These are phyloP conservation scores for Dicranocentrus wangi DNA, from an alignment of 2,888 invertebrate genomes.

Conservation along the genomic window DNA sequence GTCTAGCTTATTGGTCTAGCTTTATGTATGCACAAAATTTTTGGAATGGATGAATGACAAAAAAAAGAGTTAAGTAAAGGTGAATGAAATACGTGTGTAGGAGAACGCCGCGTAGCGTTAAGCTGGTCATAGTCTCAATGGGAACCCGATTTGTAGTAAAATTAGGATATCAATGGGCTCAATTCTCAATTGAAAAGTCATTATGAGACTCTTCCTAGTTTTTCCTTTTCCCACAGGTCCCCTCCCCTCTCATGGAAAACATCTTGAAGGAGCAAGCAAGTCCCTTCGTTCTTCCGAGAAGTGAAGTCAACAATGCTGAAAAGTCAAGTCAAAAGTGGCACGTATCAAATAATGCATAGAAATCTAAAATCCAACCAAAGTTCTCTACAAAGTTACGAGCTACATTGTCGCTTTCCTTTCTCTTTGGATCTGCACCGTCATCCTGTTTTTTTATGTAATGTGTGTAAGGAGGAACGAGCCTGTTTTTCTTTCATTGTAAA, in stretches of 20 bases:
- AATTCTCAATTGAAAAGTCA: slow-evolving; percentile 25
- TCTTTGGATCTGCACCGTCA: slow-evolving; percentile 43
- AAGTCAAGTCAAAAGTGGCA: no score
- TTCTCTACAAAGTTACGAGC: no score
- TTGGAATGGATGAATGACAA: not conserved
- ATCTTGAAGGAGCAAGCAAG: not conserved
- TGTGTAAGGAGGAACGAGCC: slow-evolving; percentile 24
- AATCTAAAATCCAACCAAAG: no score
- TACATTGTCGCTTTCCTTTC: slow-evolving; percentile 17
- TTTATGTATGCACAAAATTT: not conserved
- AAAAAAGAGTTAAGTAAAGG: not conserved
- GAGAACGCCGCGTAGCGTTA: not conserved
- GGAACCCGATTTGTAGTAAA: slow-evolving; percentile 52
- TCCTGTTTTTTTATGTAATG: slow-evolving; percentile 31
- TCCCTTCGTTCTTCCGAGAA: not conserved
- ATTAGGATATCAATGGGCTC: slow-evolving; percentile 40
- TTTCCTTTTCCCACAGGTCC: slow-evolving; percentile 20
- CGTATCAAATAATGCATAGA: no score
- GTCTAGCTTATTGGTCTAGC: not conserved
- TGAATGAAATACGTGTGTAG: not conserved
- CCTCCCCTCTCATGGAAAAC: not conserved
- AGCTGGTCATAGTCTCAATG: slow-evolving; percentile 16
- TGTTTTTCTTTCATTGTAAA: slow-evolving; percentile 29
- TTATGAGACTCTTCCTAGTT: slow-evolving; percentile 18
- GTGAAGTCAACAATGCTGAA: not conserved